Percentiles rank a stretch among this genome's conserved stretches.
Conservation (phyloP, 1,140 invertebrate species). For the Manduca sexta region DNA sequence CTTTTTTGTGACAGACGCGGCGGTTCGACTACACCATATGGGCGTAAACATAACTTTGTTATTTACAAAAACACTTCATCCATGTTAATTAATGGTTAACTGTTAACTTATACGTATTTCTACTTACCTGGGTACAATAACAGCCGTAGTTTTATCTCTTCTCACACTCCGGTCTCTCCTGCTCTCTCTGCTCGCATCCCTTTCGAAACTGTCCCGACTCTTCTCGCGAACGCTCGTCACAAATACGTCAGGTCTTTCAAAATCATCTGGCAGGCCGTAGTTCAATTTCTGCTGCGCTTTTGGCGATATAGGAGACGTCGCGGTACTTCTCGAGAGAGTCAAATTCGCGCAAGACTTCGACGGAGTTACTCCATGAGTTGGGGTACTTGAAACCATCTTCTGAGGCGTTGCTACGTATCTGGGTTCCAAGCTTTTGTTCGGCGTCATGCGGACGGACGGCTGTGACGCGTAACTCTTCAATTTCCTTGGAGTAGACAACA, state of each 20-base stretch:
- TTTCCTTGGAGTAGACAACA: constrained; percentile 81
- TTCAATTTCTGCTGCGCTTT: constrained; percentile 75
- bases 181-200: constrained; percentile 47
- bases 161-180: constrained; percentile 29
- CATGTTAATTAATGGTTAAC: too few species aligned
- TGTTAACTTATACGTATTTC: too few species aligned
- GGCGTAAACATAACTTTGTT: not conserved
- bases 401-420: constrained; percentile 50
- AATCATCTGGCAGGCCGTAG: constrained; percentile 57
- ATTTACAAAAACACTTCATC: too few species aligned
- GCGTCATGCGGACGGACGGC: constrained; percentile 60
- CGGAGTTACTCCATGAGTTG: constrained; percentile 54
- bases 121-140: constrained; percentile 64
- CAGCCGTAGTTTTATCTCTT: constrained; percentile 60
- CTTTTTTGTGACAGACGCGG: too few species aligned
- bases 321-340: constrained; percentile 28
- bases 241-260: constrained; percentile 54
- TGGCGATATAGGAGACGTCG: constrained; percentile 61
- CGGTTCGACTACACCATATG: too few species aligned
- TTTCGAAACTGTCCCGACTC: constrained; percentile 48
- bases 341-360: constrained; percentile 67
- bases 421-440: constrained; percentile 48
- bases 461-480: constrained; percentile 71
- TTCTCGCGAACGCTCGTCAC: constrained; percentile 56
- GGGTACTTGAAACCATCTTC: constrained; percentile 63